A percentile compares a stretch with the other conserved stretches of the same genome.
phyloP scores from a whole-genome alignment of 2,888 invertebrate genomes.

The Nasonia oneida region DNA sequence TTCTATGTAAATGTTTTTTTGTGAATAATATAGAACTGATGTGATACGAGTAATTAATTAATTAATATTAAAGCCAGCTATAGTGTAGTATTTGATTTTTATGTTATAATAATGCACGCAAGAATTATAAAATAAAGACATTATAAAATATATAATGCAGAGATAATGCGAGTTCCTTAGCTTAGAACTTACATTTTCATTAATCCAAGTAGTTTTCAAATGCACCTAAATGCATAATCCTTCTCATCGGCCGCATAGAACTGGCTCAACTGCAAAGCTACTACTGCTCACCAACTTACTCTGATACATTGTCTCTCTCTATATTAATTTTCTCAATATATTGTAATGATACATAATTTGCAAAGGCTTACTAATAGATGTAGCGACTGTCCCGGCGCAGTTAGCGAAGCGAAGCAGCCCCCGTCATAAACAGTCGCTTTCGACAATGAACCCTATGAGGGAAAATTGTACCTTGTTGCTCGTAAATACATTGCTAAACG shows the following conservation, averaged over 20 bases:
- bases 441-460: slow-evolving; percentile 3
- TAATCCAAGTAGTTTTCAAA: too few species aligned
- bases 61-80: too few species aligned
- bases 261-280: background rate
- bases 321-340: background rate
- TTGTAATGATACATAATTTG: background rate
- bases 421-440: background rate
- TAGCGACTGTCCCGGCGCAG: background rate
- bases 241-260: too few species aligned
- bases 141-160: too few species aligned
- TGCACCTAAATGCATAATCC: background rate
- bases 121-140: too few species aligned
- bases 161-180: too few species aligned
- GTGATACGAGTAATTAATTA: too few species aligned
- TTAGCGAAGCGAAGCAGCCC: background rate
- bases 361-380: background rate
- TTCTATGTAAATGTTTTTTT: background rate
- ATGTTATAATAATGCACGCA: too few species aligned
- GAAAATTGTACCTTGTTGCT: slow-evolving; percentile 33
- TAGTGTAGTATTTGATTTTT: too few species aligned
- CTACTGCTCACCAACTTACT: background rate
- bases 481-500: background rate
- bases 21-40: too few species aligned
- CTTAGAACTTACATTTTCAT: too few species aligned
- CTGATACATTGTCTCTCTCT: background rate